Percentiles rank a stretch among this genome's conserved stretches.
Evolutionary conservation across 2,888 invertebrate species (phyloP).

Genomic region (Athalia cordata): DNA sequence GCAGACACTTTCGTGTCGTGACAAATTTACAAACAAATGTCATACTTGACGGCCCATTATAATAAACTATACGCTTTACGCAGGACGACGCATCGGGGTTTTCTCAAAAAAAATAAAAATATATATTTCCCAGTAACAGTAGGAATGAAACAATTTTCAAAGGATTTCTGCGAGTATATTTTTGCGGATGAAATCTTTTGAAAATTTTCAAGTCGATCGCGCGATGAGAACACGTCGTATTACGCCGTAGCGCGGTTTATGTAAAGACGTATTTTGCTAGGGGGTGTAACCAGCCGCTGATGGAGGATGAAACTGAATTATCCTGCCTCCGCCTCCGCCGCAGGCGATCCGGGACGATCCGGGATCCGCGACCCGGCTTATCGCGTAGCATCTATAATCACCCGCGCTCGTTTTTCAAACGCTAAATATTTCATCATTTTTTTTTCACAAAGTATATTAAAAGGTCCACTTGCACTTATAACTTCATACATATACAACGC

Average conservation of each 20-base stretch:
- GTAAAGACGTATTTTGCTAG: conserved; percentile 43
- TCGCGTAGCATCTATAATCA: conserved; percentile 42
- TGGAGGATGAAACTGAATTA: conserved; percentile 69
- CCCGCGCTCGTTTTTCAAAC: conserved; percentile 35
- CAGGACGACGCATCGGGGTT: background rate
- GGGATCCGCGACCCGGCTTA: conserved; percentile 40
- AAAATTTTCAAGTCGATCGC: background rate
- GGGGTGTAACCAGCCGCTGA: conserved; percentile 62
- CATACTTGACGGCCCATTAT: background rate
- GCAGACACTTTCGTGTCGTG: conserved; percentile 11
- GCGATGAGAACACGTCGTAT: conserved; percentile 1
- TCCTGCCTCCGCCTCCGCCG: conserved; percentile 59
- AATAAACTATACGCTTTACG: background rate
- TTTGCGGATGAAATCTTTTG: background rate
- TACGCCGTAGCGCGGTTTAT: conserved; percentile 4
- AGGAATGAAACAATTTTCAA: too few species aligned
- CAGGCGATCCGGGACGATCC: conserved; percentile 47
- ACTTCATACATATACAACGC: too few species aligned
- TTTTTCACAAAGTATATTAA: background rate
- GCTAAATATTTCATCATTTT: conserved; percentile 35
- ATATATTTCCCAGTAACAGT: too few species aligned
- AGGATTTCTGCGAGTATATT: background rate
- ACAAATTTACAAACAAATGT: conserved; percentile 33
- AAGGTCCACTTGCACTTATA: conserved; percentile 1
- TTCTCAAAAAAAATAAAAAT: background rate